Evolutionary conservation across 2,113 vertebrate species (phyloP).

Genomic region (Amazona vittata): DNA sequence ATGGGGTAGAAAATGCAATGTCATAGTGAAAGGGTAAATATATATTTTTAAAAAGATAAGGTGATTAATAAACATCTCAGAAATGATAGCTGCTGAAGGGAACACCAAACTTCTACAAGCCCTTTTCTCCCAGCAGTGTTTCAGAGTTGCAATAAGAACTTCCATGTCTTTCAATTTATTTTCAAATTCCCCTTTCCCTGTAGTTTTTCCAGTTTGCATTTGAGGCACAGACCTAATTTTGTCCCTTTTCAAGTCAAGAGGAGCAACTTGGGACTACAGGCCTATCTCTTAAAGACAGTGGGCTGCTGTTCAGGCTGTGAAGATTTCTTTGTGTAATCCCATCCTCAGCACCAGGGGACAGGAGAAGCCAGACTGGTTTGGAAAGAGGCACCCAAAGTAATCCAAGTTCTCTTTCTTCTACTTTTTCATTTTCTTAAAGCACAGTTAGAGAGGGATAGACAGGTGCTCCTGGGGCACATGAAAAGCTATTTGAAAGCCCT

Average conservation of each 20-base stretch:
- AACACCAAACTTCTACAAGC: background rate
- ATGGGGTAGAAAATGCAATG: background rate
- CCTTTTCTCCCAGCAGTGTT: background rate
- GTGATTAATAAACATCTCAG: background rate
- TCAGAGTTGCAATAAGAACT: background rate
- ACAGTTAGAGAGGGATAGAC: background rate
- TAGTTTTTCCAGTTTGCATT: background rate
- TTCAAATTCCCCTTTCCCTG: background rate
- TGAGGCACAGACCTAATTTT: background rate
- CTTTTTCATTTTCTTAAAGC: background rate
- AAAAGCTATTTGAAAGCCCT: constrained; percentile 28
- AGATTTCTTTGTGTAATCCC: background rate
- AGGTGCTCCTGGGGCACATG: background rate
- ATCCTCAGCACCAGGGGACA: background rate
- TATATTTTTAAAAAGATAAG: background rate
- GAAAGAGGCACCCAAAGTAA: background rate
- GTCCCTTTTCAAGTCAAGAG: background rate
- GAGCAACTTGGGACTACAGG: background rate
- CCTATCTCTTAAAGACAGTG: background rate
- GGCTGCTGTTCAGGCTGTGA: background rate
- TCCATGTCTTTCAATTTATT: background rate
- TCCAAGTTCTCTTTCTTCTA: background rate
- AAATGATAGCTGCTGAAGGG: background rate
- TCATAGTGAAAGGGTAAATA: background rate
- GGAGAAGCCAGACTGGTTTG: background rate